Evolutionary conservation across 2,888 invertebrate genomes (phyloP).

Genomic region (Morpho helenor): DNA sequence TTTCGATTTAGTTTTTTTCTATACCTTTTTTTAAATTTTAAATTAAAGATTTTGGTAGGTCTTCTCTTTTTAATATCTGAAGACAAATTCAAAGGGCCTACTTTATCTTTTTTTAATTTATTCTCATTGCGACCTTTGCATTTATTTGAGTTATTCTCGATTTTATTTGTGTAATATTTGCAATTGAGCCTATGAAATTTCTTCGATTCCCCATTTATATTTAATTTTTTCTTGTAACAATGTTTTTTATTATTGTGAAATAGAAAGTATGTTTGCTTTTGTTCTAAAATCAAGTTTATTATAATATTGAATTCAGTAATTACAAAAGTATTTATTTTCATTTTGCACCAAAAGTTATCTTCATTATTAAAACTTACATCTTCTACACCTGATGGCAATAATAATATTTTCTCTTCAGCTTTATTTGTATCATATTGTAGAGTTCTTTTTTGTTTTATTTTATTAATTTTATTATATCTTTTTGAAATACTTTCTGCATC

Average conservation of each 20-base stretch:
- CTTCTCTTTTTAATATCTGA: no score
- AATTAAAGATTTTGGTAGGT: background rate
- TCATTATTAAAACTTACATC: background rate
- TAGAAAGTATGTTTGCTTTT: no score
- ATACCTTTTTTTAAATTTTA: background rate
- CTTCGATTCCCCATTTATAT: no score
- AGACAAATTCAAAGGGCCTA: no score
- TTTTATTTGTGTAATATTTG: background rate
- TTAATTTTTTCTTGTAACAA: no score
- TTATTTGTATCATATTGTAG: background rate
- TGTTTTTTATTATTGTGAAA: no score
- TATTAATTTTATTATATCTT: slow-evolving; percentile 8
- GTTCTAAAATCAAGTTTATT: no score
- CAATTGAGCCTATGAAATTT: no score
- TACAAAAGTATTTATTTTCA: no score
- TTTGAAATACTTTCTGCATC: slow-evolving; percentile 16
- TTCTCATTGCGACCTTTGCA: background rate
- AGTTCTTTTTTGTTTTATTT: background rate
- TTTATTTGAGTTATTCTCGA: background rate
- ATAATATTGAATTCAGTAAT: no score
- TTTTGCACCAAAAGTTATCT: background rate
- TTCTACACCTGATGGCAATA: background rate
- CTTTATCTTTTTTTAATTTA: background rate
- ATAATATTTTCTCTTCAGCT: slow-evolving; percentile 1
- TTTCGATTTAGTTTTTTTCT: background rate